Evolutionary conservation across 2,797 vertebrate species (phyloP).

Genomic region (Telmatherina bonti): DNA sequence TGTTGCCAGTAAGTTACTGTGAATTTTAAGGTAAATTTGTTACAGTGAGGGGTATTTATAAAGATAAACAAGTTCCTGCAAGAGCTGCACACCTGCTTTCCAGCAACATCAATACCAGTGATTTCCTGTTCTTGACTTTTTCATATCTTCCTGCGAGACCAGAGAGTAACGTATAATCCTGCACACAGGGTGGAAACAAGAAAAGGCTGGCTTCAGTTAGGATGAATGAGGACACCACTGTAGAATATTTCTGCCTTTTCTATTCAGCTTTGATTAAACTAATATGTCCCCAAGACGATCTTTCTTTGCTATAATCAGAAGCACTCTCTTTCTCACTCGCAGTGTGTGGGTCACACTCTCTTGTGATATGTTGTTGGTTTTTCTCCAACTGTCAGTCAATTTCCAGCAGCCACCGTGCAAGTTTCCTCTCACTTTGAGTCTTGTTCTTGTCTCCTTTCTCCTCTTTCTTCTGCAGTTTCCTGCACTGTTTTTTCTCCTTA

Average conservation of each 20-base stretch:
- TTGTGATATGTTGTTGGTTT: slow-evolving; percentile 11
- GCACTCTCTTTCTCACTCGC: slow-evolving; percentile 12
- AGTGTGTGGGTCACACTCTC: not conserved
- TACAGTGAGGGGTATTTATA: too few species aligned
- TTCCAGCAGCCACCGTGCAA: slow-evolving; percentile 9
- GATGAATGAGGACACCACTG: slow-evolving; percentile 37
- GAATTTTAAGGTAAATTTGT: too few species aligned
- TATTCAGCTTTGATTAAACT: slow-evolving; percentile 64
- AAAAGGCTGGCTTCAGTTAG: slow-evolving; percentile 33
- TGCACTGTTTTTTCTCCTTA: not conserved
- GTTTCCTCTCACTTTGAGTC: not conserved
- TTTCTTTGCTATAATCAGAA: slow-evolving; percentile 51
- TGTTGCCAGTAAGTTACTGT: too few species aligned
- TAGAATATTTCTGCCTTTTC: slow-evolving; percentile 33
- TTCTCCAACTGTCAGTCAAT: slow-evolving; percentile 36
- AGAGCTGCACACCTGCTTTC: not conserved
- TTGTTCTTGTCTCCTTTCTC: not conserved
- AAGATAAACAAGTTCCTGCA: too few species aligned
- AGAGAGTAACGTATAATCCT: slow-evolving; percentile 22
- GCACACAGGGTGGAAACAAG: slow-evolving; percentile 29
- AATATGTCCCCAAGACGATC: slow-evolving; percentile 64
- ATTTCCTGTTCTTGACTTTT: not conserved
- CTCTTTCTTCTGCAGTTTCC: not conserved
- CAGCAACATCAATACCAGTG: not conserved
- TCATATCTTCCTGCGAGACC: not conserved